Evolutionary conservation across 2,888 invertebrate genomes (phyloP), one percentile per base, ranked within the genome.

Genomic region (Amiota minor): DNA sequence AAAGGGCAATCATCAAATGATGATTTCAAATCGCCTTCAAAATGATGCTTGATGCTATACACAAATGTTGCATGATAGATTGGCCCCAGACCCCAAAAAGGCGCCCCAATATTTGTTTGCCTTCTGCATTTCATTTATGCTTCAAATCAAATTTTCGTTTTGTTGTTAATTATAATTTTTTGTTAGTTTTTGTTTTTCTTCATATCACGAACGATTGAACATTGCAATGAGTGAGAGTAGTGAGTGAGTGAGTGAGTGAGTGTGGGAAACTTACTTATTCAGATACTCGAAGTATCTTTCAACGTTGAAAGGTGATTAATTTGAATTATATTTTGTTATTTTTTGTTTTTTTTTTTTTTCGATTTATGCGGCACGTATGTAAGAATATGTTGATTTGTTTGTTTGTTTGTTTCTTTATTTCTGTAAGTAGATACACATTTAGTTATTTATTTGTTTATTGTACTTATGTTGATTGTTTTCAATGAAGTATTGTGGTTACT

Each of bases 381-480:
- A n/a, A n/a, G n/a, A n/a, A n/a, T n/a, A n/a, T n/a, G n/a, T n/a
- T 77, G 79, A 75, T 75, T 80, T 79, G 81, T 79, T 78, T 79
- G 78, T 78, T 65, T 77, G 76, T 71, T 72, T 70, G 6, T 35
- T 35, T 35, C 6, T 35, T 35, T 35, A 35, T 35, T 35, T 35
- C 4, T 35, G 35, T 35, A 35, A 35, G 35, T 35, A 35, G 35
- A 35, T 35, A 35, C 35, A 35, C 35, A 35, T 35, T 35, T 35
- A 61, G 53, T 59, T 71, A 80, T 80, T 79, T 85, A 77, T 82
- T 83, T 85, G 77, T 83, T 81, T 82, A 76, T 80, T 78, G 79
- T 75, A 76, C 80, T 35, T 82, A 82, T 83, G 77, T 83, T 81
- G 79, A 76, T 79, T 77, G 77, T 77, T 80, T 74, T 74, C 74